These are phyloP conservation scores for Euleptes europaea DNA, from an alignment of 2,113 vertebrate genomes.

Conservation along the genomic window DNA sequence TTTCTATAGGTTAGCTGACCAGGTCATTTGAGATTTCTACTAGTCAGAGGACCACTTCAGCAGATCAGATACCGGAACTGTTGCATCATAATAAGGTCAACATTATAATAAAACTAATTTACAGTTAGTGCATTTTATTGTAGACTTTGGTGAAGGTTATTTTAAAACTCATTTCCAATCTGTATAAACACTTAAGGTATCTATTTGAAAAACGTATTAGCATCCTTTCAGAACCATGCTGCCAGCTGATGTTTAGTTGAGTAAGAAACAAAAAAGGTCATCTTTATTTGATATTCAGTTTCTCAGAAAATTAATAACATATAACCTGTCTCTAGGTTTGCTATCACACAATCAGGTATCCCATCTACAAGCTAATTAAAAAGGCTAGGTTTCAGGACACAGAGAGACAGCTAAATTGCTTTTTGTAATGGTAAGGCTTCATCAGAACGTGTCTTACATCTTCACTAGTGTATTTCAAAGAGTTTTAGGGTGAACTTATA, in stretches of 20 bases:
- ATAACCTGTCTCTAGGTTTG: conserved; percentile 7
- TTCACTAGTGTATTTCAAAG: background rate
- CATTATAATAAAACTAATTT: conserved; percentile 1
- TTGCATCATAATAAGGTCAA: background rate
- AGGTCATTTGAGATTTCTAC: no score
- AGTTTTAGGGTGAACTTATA: background rate
- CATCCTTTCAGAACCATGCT: background rate
- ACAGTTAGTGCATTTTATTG: conserved; percentile 10
- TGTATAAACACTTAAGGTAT: background rate
- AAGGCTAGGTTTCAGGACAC: conserved; percentile 2
- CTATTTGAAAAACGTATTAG: conserved; percentile 21
- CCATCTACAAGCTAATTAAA: conserved; percentile 16
- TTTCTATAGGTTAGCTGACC: no score
- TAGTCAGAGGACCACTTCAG: no score
- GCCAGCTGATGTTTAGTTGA: conserved; percentile 4
- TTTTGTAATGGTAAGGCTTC: conserved; percentile 31
- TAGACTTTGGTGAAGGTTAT: background rate
- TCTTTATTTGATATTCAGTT: background rate
- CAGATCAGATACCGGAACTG: no score
- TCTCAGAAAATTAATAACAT: no score
- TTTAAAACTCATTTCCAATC: fast-evolving
- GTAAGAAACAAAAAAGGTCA: background rate
- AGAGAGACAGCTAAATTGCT: conserved; percentile 23
- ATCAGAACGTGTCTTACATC: background rate
- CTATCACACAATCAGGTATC: background rate